These are phyloP conservation scores for human DNA, from an alignment of 2,113 vertebrate genomes.

Conservation along the genomic window GRCh38 chr3:120781001-120781500, in stretches of 20 bases:
- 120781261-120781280: background rate
- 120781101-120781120: constrained; percentile 98
- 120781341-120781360: constrained; percentile 91
- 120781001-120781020: constrained; percentile 33
- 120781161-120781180: constrained; percentile 72
- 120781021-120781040: constrained; percentile 59
- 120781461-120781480: constrained; percentile 89
- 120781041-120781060: constrained; percentile 84
- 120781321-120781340: constrained; percentile 90
- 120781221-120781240: constrained; percentile 97
- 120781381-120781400: constrained; percentile 95
- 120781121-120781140: constrained; percentile 98
- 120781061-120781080: constrained; percentile 85
- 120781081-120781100: constrained; percentile 86
- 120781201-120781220: constrained; percentile 97
- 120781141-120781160: constrained; percentile 83
- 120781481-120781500: background rate
- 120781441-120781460: constrained; percentile 96
- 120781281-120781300: constrained; percentile 90
- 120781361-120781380: constrained; percentile 95
- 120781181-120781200: constrained; percentile 79
- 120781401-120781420: constrained; percentile 97
- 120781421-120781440: constrained; percentile 97
- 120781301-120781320: constrained; percentile 96
- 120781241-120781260: constrained; percentile 80